phyloP scores from a whole-genome alignment of 64 coral and sea anemone species.

The Dendrophyllia cribrosa region DNA sequence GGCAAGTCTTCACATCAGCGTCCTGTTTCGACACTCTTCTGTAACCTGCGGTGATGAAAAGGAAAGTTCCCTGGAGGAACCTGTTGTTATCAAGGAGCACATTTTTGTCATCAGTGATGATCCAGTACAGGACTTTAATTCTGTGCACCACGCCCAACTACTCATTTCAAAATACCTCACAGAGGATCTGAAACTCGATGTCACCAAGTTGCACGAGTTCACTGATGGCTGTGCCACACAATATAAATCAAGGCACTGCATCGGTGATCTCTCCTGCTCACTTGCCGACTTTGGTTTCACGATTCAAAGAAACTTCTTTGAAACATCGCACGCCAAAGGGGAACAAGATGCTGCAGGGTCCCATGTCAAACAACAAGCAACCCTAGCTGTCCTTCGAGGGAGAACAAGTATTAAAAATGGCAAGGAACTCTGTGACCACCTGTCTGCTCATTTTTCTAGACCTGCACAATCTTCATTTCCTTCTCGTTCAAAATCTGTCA shows the following conservation, averaged over 20 bases:
- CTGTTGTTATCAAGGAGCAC: slow-evolving; percentile 39
- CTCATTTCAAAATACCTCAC: slow-evolving; percentile 24
- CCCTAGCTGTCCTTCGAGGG: slow-evolving; percentile 19
- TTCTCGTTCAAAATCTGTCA: slow-evolving; percentile 6
- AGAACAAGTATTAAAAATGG: slow-evolving; percentile 36
- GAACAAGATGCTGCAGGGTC: slow-evolving; percentile 48
- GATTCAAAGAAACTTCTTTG: slow-evolving; percentile 42
- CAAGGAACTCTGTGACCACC: slow-evolving; percentile 16
- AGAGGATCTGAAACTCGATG: background rate
- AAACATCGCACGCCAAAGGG: slow-evolving; percentile 32
- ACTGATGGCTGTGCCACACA: slow-evolving; percentile 69
- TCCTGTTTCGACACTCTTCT: slow-evolving; percentile 18
- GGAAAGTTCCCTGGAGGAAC: slow-evolving; percentile 7
- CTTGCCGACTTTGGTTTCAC: slow-evolving; percentile 63
- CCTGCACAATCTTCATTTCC: slow-evolving; percentile 49
- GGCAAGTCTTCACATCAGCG: slow-evolving; percentile 24
- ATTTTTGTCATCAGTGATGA: slow-evolving; percentile 43
- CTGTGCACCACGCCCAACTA: slow-evolving; percentile 37
- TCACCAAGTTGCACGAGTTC: slow-evolving; percentile 45
- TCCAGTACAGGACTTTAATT: slow-evolving; percentile 30
- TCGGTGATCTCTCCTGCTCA: slow-evolving; percentile 52
- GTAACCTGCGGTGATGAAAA: slow-evolving; percentile 26
- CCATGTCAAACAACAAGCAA: slow-evolving; percentile 44
- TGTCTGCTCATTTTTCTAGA: background rate
- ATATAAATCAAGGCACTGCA: slow-evolving; percentile 70